Evolutionary conservation across 2,113 vertebrate genomes (phyloP), one percentile per base, ranked within the genome.

Genomic region (Lethenteron camtschaticum): DNA sequence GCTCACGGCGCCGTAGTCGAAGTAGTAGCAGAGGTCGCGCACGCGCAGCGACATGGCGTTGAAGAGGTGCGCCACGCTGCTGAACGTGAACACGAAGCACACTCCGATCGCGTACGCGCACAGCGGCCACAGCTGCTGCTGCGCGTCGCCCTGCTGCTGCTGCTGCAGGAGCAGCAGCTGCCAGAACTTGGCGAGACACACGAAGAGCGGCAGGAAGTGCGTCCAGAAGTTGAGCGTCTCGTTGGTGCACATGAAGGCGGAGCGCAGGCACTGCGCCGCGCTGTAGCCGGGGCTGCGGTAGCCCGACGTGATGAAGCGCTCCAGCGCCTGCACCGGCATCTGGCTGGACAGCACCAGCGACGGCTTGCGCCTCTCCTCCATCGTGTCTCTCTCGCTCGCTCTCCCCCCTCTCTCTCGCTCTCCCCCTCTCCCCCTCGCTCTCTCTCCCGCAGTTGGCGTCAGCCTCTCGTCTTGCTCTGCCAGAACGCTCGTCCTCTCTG

Each of bases 221-320:
- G 82, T 85, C 83, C 84, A 85, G 78, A 85, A 84, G 76, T 85
- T 84, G 24, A 82, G 82, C 0, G 83, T 85, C 70, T 85, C 84
- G 6, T 85, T 84, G 72, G 84, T 84, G 20, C 81, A 81, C 57
- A 78, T 77, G 77, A 85, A 83, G 1, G 83, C 84, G 0, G 83
- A 85, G 5, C 73, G 70, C n/a, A 85, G 74, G 74, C 83, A 84
- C n/a, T 85, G 80, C n/a, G 70, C 60, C 41, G 83, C 75, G 75
- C 80, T 82, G 79, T 80, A 84, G 74, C 83, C 80, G 1, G 82
- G 84, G 71, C 81, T 82, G 12, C 83, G 82, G 76, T 84, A 85
- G 3, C 84, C 83, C 1, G 78, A 82, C 69, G 84, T 77, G 74
- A 85, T 84, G 72, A 81, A 85, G 78, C 77, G 81, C 10, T 85